These are phyloP conservation scores for Leptopilina myrica DNA, from an alignment of 2,888 invertebrate genomes.

Conservation along the genomic window DNA sequence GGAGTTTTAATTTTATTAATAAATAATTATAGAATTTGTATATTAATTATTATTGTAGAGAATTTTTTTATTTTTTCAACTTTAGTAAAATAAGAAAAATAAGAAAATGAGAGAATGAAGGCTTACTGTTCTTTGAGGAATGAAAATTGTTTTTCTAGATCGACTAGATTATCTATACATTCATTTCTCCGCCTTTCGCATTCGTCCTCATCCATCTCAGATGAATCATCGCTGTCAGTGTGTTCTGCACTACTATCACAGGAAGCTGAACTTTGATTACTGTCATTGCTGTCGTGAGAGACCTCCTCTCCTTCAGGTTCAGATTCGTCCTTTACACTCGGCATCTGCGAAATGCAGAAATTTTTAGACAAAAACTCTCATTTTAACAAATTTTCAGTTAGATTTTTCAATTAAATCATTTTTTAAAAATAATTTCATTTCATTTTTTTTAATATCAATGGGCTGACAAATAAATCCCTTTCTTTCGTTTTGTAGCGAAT, in stretches of 20 bases:
- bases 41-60: no score
- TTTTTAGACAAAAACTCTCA: neutral
- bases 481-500: no score
- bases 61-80: no score
- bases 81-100: no score
- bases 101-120: neutral
- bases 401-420: no score
- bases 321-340: constrained; percentile 74
- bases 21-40: no score
- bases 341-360: constrained; percentile 65
- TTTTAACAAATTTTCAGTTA: no score
- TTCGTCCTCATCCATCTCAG: constrained; percentile 95
- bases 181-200: constrained; percentile 90
- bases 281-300: constrained; percentile 75
- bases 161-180: constrained; percentile 90
- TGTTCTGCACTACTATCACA: constrained; percentile 86
- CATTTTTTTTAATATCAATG: neutral
- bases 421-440: no score
- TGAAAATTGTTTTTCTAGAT: constrained; percentile 92
- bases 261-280: constrained; percentile 73
- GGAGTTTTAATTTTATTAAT: no score
- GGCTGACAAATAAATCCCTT: neutral
- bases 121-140: constrained; percentile 90
- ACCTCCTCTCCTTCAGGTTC: constrained; percentile 74
- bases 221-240: constrained; percentile 89